Conservation (phyloP, 2,888 invertebrate genomes). For the Acrobasis consociella region DNA sequence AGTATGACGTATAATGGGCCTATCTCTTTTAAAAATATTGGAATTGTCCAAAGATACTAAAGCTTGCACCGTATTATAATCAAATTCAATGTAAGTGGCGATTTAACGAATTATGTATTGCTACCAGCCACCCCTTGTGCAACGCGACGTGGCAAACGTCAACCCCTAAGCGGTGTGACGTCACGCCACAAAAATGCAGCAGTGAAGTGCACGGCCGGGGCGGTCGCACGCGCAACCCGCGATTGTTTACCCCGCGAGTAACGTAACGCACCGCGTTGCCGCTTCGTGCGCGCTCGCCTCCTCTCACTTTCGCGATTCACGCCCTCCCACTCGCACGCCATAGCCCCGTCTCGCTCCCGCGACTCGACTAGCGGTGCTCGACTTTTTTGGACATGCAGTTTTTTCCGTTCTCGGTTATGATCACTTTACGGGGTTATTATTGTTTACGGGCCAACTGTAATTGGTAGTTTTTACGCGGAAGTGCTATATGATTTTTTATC, state of each 20-base stretch:
- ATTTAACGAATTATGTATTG: background rate
- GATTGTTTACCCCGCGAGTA: conserved; percentile 79
- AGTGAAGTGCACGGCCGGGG: conserved; percentile 69
- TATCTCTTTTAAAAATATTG: too few relatives aligned
- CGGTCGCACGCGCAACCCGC: conserved; percentile 74
- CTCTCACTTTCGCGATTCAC: conserved; percentile 78
- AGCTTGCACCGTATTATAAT: too few relatives aligned
- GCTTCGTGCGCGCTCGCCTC: conserved; percentile 63
- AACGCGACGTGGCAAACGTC: conserved; percentile 15
- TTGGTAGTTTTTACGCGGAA: conserved; percentile 28
- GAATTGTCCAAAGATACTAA: too few relatives aligned
- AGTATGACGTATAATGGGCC: too few relatives aligned
- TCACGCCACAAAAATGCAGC: conserved; percentile 72
- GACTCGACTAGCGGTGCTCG: conserved; percentile 75
- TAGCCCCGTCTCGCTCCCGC: conserved; percentile 61
- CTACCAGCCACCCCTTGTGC: conserved; percentile 2
- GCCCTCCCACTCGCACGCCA: conserved; percentile 51
- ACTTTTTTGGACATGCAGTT: conserved; percentile 78
- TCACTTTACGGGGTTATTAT: conserved; percentile 63
- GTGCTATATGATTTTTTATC: conserved; percentile 18
- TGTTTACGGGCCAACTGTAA: conserved; percentile 55
- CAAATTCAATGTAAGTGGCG: background rate
- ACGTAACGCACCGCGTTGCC: conserved; percentile 78
- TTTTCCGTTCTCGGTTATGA: conserved; percentile 72
- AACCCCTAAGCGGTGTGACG: conserved; percentile 50